Conservation (phyloP, 2,888 invertebrate genomes). For the Lasius fuliginosus region DNA sequence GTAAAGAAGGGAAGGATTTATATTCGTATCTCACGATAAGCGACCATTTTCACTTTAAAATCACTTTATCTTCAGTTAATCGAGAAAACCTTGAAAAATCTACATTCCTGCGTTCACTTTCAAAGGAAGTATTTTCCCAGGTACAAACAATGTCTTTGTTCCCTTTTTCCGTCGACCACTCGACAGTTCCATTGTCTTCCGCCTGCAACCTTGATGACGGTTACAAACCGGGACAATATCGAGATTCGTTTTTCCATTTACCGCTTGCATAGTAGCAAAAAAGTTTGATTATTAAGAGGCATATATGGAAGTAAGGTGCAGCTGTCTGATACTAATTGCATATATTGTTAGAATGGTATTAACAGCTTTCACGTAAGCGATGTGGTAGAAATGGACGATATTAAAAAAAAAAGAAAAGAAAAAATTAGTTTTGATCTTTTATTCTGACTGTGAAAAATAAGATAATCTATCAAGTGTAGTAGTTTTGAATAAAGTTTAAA, state of each 20-base stretch:
- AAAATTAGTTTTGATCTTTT: neutral
- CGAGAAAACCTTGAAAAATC: conserved; percentile 64
- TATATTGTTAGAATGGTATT: neutral
- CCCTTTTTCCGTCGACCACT: conserved; percentile 63
- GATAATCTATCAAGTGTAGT: neutral
- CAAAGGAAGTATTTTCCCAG: conserved; percentile 72
- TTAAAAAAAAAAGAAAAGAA: neutral
- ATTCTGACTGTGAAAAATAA: neutral
- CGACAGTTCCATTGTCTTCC: conserved; percentile 59
- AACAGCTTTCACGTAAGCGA: neutral
- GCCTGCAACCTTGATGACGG: conserved; percentile 62
- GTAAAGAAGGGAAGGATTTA: neutral
- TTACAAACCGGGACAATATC: conserved; percentile 59
- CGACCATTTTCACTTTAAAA: neutral
- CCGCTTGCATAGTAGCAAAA: neutral
- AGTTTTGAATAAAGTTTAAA: neutral
- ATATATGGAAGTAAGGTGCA: neutral
- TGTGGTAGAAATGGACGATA: neutral
- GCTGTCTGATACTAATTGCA: neutral
- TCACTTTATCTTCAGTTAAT: conserved; percentile 52
- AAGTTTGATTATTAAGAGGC: conserved; percentile 20
- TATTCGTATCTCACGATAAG: neutral
- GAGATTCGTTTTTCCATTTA: conserved; percentile 43
- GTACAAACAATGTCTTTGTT: conserved; percentile 74
- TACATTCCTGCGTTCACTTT: conserved; percentile 64